phyloP scores from a whole-genome alignment of 2,113 vertebrate species.

The Corythornis cristatus region DNA sequence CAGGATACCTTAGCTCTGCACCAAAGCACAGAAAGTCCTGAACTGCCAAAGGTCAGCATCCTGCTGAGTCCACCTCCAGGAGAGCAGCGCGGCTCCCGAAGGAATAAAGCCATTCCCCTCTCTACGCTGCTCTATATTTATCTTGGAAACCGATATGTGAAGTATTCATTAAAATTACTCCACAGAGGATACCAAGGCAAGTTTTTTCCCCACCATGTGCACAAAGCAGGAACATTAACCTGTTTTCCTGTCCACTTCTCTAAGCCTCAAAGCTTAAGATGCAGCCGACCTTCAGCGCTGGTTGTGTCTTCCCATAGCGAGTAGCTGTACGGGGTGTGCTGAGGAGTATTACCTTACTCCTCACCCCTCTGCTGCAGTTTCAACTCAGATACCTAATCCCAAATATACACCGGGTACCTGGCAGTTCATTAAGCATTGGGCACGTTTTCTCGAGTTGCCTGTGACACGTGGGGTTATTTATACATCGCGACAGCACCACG shows the following conservation, averaged over 20 bases:
- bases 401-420: not conserved
- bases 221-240: not conserved
- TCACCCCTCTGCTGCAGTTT: not conserved
- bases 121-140: not conserved
- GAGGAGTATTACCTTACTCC: not conserved
- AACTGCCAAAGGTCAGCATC: fast-evolving
- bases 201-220: fast-evolving
- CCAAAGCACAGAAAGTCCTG: fast-evolving
- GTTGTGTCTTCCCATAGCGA: fast-evolving
- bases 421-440: not conserved
- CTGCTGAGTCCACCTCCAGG: not conserved
- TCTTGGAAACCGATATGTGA: not conserved
- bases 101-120: not conserved
- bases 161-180: not conserved
- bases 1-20: not conserved
- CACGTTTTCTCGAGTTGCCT: not conserved
- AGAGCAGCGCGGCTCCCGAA: fast-evolving
- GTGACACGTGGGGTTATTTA: not conserved
- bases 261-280: not conserved
- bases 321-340: not conserved
- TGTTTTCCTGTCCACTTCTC: not conserved
- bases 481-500: not conserved
- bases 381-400: not conserved
- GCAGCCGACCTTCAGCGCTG: not conserved
- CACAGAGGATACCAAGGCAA: not conserved